Evolutionary conservation across 1,140 invertebrate genomes (phyloP).

Genomic region (Aethina tumida): DNA sequence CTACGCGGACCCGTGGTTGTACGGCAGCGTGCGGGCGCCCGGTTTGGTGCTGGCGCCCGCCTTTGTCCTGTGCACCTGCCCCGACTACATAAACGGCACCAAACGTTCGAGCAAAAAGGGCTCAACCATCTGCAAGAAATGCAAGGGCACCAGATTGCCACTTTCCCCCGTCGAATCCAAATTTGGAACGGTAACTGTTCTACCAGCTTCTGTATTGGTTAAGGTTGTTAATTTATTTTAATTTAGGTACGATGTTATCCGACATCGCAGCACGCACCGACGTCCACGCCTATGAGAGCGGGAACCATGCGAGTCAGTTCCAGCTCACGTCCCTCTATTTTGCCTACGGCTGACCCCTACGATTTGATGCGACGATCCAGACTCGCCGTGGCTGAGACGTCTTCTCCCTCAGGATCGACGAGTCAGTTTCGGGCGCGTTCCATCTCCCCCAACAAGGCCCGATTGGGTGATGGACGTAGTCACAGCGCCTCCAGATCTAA

Average conservation of each 20-base stretch:
- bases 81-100: slow-evolving; percentile 63
- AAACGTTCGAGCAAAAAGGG: slow-evolving; percentile 55
- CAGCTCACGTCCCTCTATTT: slow-evolving; percentile 50
- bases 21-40: slow-evolving; percentile 58
- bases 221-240: slow-evolving; percentile 2
- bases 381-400: slow-evolving; percentile 47
- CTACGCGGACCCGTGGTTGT: slow-evolving; percentile 72
- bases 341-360: slow-evolving; percentile 59
- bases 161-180: slow-evolving; percentile 41
- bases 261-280: slow-evolving; percentile 19
- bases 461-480: slow-evolving; percentile 32
- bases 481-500: slow-evolving; percentile 41
- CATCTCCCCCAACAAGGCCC: slow-evolving; percentile 16
- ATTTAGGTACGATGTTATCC: slow-evolving; percentile 39
- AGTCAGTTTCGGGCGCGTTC: slow-evolving; percentile 23
- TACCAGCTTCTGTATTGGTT: slow-evolving; percentile 1
- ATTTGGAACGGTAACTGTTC: slow-evolving; percentile 27
- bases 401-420: slow-evolving; percentile 1
- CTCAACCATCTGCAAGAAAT: slow-evolving; percentile 62
- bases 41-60: slow-evolving; percentile 44
- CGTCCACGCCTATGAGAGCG: slow-evolving; percentile 35
- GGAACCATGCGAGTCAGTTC: slow-evolving; percentile 52
- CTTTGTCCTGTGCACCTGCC: slow-evolving; percentile 63
- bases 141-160: slow-evolving; percentile 61
- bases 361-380: slow-evolving; percentile 68